Evolutionary conservation across 2,113 vertebrate species (phyloP).

Genomic region (Struthio camelus): DNA sequence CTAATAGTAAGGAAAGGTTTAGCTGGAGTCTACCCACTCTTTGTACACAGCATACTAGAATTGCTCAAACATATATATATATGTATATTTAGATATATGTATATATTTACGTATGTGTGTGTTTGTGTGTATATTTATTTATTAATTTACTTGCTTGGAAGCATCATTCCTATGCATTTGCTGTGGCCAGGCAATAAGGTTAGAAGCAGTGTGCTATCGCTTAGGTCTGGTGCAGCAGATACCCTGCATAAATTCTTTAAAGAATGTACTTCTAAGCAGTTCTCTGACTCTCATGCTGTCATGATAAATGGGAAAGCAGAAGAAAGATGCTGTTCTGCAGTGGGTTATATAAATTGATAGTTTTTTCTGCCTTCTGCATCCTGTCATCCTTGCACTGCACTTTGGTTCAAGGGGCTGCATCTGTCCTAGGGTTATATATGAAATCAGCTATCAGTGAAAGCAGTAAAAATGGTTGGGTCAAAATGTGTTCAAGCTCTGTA

Average conservation of each 20-base stretch:
- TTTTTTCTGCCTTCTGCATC: background rate
- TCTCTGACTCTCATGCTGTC: background rate
- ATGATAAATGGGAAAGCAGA: background rate
- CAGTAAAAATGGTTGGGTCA: background rate
- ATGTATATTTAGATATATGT: background rate
- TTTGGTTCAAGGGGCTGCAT: background rate
- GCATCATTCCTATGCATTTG: background rate
- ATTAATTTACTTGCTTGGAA: background rate
- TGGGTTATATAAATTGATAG: background rate
- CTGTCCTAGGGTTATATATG: background rate
- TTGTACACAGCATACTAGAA: background rate
- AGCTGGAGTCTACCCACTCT: background rate
- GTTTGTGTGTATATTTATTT: background rate
- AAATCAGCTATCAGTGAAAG: background rate
- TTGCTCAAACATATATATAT: background rate
- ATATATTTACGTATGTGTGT: background rate
- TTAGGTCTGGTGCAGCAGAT: background rate
- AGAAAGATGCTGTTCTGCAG: background rate
- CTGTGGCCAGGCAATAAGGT: background rate
- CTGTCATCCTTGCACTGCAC: background rate
- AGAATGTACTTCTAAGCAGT: background rate
- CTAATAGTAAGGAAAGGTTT: background rate
- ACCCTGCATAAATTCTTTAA: accelerated
- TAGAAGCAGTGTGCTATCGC: background rate
- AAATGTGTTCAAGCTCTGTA: background rate